phyloP scores from a whole-genome alignment of 2,888 invertebrate genomes.

The Oconnorella tubifera region DNA sequence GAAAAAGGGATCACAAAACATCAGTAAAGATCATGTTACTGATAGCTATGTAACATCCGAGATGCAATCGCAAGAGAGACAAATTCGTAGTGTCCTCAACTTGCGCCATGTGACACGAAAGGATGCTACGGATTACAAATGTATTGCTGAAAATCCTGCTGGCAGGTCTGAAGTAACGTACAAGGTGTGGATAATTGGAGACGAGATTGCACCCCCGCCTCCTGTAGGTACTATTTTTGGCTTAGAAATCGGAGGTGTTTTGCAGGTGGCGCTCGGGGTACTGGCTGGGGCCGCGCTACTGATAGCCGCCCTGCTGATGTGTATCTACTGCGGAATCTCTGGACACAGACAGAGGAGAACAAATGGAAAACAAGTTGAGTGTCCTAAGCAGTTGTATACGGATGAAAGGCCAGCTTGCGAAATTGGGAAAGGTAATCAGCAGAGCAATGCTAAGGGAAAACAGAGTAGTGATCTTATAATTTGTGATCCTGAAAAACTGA shows the following conservation, averaged over 20 bases:
- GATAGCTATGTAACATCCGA: not conserved
- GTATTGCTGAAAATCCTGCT: constrained; percentile 29
- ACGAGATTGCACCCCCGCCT: constrained; percentile 3
- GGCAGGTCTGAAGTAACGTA: constrained; percentile 32
- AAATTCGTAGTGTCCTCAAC: constrained; percentile 22
- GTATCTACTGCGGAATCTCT: constrained; percentile 5
- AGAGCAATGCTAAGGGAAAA: too few relatives aligned
- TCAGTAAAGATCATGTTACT: constrained; percentile 7
- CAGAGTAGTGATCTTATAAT: too few relatives aligned
- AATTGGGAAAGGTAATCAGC: too few relatives aligned
- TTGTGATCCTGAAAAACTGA: too few relatives aligned
- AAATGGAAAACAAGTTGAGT: too few relatives aligned
- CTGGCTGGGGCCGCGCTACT: not conserved
- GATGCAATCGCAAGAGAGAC: constrained; percentile 3
- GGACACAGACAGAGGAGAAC: not conserved
- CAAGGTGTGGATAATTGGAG: constrained; percentile 26
- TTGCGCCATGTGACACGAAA: constrained; percentile 16
- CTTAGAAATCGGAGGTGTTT: not conserved
- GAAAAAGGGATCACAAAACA: constrained; percentile 15
- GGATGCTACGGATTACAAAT: constrained; percentile 29
- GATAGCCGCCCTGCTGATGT: not conserved
- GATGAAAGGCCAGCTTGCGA: too few relatives aligned
- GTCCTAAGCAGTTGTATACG: too few relatives aligned
- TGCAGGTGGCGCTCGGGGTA: constrained; percentile 10
- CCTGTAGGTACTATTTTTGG: not conserved